Base-by-base conservation (phyloP, 2,797 vertebrate genomes). In the Pipistrellus pipistrellus region DNA sequence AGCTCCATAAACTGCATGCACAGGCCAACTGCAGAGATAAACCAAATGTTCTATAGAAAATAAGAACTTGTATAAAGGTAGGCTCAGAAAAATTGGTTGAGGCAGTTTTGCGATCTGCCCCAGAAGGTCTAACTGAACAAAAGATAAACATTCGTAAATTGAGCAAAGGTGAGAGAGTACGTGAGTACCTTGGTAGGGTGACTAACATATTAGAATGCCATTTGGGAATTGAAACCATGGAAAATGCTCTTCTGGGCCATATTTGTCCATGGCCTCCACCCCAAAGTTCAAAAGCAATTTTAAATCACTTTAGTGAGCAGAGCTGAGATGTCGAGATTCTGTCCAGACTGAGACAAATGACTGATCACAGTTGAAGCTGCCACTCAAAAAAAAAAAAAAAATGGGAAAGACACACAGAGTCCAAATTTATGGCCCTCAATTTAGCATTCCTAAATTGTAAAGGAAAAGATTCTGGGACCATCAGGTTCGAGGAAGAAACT, bases 261-360 rank as follows among this genome's bases (percentile, higher is more conserved):
- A 82, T 78, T 78, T 83, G 69, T 53, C 30, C 14, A 0, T 38
- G 64, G 57, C 30, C 71, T 78, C n/a, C 9, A 78, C 53, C 48
- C n/a, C 10, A 11, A 82, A 83, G 35, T 86, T 86, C 64, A 89
- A 91, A 89, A 96, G 84, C 35, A 44, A 80, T 89, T 95, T 95
- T 86, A 85, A 91, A 75, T 73, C 64, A 73, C 8, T 35, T 78
- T 78, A 35, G 48, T 62, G 55, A 68, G 25, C 30, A 48, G 41
- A 89, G 57, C 23, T 85, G 64, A 78, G 62, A 17, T 3, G 1
- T n/a, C 44, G 72, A 76, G 83, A 64, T 21, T 72, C 48, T 48
- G 32, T 25, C 46, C 8, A 35, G 18, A n/a, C 46, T 35, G 38
- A 91, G 78, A 68, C 8, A 85, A 68, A 91, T 53, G 68, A 64